These are phyloP conservation scores for Diarsia rubi DNA, from an alignment of 2,888 invertebrate genomes.

Conservation along the genomic window DNA sequence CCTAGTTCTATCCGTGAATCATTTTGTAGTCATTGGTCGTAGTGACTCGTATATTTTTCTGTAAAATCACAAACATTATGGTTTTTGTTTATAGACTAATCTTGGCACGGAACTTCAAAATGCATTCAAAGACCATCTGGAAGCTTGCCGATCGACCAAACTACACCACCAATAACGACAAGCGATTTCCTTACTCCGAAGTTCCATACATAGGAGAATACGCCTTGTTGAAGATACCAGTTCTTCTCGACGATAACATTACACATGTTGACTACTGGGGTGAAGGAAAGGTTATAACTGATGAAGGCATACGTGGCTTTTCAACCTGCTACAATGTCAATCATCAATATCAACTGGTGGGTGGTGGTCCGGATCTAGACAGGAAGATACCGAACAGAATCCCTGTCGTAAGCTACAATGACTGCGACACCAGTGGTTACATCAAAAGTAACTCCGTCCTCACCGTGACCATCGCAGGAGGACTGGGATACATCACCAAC, in stretches of 20 bases:
- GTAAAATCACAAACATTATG: background rate
- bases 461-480: constrained; percentile 69
- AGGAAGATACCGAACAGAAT: constrained; percentile 75
- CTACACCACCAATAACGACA: constrained; percentile 67
- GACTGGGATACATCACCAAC: constrained; percentile 63
- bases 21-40: background rate
- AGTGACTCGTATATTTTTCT: too few species aligned
- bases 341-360: constrained; percentile 69
- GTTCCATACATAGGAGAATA: constrained; percentile 73
- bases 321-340: constrained; percentile 73
- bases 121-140: constrained; percentile 36
- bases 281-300: constrained; percentile 67
- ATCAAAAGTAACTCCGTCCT: constrained; percentile 70
- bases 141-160: constrained; percentile 64
- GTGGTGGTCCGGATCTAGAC: constrained; percentile 68
- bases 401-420: constrained; percentile 67
- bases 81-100: constrained; percentile 22
- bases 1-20: background rate
- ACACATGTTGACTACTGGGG: constrained; percentile 77
- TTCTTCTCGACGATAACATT: constrained; percentile 42
- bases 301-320: constrained; percentile 67
- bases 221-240: constrained; percentile 69
- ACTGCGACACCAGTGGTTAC: constrained; percentile 71
- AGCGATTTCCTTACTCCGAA: constrained; percentile 73
- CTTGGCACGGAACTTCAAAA: constrained; percentile 1